Evolutionary conservation across 1,140 invertebrate species (phyloP), one percentile per base, ranked within the genome.

Genomic region (Zaprionus ghesquierei): DNA sequence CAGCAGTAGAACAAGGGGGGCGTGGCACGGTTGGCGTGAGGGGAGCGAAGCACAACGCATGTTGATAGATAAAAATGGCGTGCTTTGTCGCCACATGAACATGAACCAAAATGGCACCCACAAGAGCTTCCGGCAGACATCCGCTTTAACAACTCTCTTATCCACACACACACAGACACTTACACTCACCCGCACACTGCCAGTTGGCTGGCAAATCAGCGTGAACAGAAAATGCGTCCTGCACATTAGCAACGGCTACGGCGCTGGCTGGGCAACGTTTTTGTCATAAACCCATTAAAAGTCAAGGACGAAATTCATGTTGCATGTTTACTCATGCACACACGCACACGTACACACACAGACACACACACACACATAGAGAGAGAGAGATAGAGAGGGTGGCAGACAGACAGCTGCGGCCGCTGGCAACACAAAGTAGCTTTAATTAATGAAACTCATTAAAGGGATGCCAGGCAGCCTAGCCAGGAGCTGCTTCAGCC

Each of bases 201-300:
- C 33, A 72, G 41, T 51, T 23, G 4, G 33, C 29, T 20, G 13
- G 60, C 49, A 56, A 71, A 66, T 56, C 61, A 71, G 44, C 62
- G 53, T 65, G 44, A 41, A 41, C 55, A 22, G 54, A n/a, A 64
- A 31, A 15, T 65, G 53, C 81, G 81, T 74, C 49, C 73, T 74
- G 77, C 81, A 87, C 82, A 87, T 87, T 82, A 89, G 79, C 76
- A 50, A 8, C 22, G 69, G 38, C 27, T 12, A 33, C 15, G 18
- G 9, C 9, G 8, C 10, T 18, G 49, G 12, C 15, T 65, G 46
- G 70, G 59, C 63, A 77, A 54, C 69, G 80, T 70, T 89, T 89
- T 89, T 84, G 84, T 89, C 86, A 87, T 86, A 82, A 86, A 82
- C 86, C 81, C 86, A 90, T 90, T 90, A 90, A 90, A 90, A 90